These are phyloP conservation scores for Tiliacea aurago DNA, from an alignment of 2,888 invertebrate species.

Conservation along the genomic window DNA sequence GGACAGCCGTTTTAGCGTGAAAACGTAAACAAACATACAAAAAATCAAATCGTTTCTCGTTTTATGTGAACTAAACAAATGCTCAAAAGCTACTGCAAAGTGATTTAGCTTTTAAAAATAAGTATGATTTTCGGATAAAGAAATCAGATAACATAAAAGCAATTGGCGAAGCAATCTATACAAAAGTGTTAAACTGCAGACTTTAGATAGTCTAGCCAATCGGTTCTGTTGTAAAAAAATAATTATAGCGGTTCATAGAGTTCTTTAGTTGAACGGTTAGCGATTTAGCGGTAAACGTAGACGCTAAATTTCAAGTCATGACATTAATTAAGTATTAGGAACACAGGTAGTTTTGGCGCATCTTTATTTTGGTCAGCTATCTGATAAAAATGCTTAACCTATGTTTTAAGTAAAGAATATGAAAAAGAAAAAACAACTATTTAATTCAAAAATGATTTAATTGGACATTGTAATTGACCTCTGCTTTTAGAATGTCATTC, in stretches of 20 bases:
- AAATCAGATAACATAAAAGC: constrained; percentile 2
- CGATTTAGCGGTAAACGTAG: background rate
- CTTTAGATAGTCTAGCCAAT: constrained; percentile 20
- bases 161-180: constrained; percentile 14
- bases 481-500: background rate
- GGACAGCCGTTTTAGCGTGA: too few relatives aligned
- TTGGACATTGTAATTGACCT: background rate
- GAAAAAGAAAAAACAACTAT: background rate
- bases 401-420: background rate
- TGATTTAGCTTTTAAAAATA: background rate
- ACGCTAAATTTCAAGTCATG: background rate
- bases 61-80: background rate
- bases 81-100: background rate
- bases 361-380: background rate
- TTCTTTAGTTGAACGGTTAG: constrained; percentile 22
- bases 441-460: background rate
- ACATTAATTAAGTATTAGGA: background rate
- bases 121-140: too few relatives aligned
- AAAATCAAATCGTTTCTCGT: too few relatives aligned
- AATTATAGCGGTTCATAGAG: constrained; percentile 4
- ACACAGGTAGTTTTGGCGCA: background rate
- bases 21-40: too few relatives aligned
- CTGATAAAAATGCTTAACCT: background rate
- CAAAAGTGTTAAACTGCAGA: constrained; percentile 9
- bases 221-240: constrained; percentile 16